Base-by-base conservation (phyloP, 2,113 vertebrate genomes). In the Harpagus bidentatus region DNA sequence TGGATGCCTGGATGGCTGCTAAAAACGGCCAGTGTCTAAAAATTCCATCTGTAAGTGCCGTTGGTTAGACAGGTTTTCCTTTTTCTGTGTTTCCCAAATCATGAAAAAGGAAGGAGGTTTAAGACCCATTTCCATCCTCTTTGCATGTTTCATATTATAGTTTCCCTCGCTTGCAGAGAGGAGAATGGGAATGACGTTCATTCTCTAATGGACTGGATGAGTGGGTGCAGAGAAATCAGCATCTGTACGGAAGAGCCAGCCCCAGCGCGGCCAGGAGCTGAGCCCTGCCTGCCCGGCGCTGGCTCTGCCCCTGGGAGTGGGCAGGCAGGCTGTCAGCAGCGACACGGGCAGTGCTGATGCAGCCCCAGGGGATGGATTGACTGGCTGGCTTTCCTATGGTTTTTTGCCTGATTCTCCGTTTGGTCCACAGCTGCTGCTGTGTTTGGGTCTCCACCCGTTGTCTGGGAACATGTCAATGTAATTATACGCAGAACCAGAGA, bases 381-480 rank as follows among this genome's bases (percentile, higher is more conserved):
- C 67, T 47, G 58, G 6, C 20, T 67, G 52, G 14, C 34, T 78
- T 48, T 13, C 43, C 20, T 6, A 1, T 28, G 47, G 9, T 52
- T 52, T 38, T 89, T 28, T 38, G 38, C 0, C 0, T 40, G 77
- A 52, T 61, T 67, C n/a, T 89, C 59, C 3, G 0, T 14, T 93
- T 61, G 69, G 70, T 82, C 94, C 80, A 29, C 88, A 94, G 95
- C 94, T 95, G 93, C 88, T 91, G 88, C 73, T 65, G 65, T 20
- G 43, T 78, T 92, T 61, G 65, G 52, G 48, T 95, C 70, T 93
- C 69, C 70, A 86, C 86, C 86, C 1, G 1, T 7, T 59, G 86
- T 95, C 94, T 90, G 91, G 92, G 94, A 97, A 94, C 47, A 22
- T 6, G 88, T 94, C 96, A 95, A 89, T 92, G 83, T 69, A 91